Evolutionary conservation across 2,797 vertebrate genomes (phyloP).

Genomic region (Lithobates pipiens): DNA sequence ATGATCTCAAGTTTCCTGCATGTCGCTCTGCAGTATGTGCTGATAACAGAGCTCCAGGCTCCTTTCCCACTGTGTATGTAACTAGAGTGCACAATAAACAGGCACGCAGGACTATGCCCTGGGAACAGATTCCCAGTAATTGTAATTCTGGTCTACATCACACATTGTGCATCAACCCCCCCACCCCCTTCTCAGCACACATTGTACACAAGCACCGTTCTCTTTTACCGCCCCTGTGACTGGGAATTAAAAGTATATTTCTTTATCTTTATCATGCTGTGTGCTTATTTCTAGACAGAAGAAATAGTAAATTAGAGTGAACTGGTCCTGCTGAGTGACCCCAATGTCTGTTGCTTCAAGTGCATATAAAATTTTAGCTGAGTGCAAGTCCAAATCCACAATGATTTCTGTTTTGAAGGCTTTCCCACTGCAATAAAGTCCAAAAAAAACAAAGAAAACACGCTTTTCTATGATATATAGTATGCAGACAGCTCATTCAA

Average conservation of each 20-base stretch:
- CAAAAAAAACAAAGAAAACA: too few species aligned
- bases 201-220: not conserved
- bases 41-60: not conserved
- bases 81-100: not conserved
- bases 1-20: not conserved
- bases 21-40: not conserved
- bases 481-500: too few species aligned
- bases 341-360: not conserved
- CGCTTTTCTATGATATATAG: too few species aligned
- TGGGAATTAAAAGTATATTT: not conserved
- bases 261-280: not conserved
- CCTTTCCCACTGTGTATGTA: not conserved
- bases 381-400: not conserved
- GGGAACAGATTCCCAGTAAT: not conserved
- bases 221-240: not conserved
- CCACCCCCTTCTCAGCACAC: not conserved
- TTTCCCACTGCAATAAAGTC: too few species aligned
- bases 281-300: not conserved
- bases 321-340: not conserved
- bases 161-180: not conserved
- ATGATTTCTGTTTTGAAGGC: too few species aligned
- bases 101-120: not conserved
- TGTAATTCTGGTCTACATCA: not conserved
- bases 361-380: not conserved
- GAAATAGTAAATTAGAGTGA: not conserved